Base-by-base conservation (phyloP, 2,888 invertebrate genomes). In the Drosophila trichaetosa region DNA sequence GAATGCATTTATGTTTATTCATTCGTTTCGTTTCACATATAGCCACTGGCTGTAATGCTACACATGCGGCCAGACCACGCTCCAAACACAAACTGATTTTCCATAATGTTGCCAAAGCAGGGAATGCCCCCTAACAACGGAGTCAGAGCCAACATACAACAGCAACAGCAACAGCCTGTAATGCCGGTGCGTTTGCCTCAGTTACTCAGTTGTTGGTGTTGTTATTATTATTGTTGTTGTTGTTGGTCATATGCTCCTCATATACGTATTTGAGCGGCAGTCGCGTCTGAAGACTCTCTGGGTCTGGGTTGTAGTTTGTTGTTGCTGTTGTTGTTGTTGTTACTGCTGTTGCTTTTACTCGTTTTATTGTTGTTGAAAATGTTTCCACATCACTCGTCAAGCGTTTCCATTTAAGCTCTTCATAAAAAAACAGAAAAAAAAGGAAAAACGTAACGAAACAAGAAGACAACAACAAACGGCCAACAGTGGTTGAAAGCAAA, bases 311-410 rank as follows among this genome's bases (percentile, higher is more conserved):
- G 79, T 80, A 48, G 49, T 18, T 27, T 49, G 18, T 8, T 48
- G 27, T 70, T 57, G 51, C 34, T 51, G 24, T 24, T 24, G 24
- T 2, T 24, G 24, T 27, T 27, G 40, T 40, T 65, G 31, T 56
- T 72, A 52, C 67, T 70, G 67, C 64, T 68, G 52, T 65, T 69
- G 63, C 62, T 61, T 66, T 71, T 72, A 69, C 62, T 68, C 59
- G 76, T 60, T 65, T 69, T 71, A 69, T 40, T 36, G 66, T 70
- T 76, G 65, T 59, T 64, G 69, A 85, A 92, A 93, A 92, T 89
- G 92, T 92, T 92, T 92, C 93, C 92, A 92, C 92, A 93, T 92
- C 92, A 91, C 93, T 91, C 93, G 91, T 91, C 93, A 92, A 93
- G 92, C 92, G 92, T 93, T 93, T 91, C 93, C 89, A 91, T 90